These are phyloP conservation scores for Nephrotoma appendiculata DNA, from an alignment of 2,888 invertebrate species.

Conservation along the genomic window DNA sequence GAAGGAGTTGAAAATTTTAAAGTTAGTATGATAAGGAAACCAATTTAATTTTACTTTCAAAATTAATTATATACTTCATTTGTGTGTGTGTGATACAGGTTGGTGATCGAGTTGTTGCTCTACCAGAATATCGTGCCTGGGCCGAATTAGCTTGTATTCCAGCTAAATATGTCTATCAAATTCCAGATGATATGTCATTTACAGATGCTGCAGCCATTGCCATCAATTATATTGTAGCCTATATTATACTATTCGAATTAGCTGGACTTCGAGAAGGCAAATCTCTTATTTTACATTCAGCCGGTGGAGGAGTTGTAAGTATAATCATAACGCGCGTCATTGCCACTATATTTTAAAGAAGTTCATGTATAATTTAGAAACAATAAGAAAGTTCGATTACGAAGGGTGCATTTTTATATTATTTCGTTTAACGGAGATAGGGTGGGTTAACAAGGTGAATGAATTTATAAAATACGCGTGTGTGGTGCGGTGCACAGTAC, in stretches of 20 bases:
- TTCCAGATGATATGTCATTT: slow-evolving; percentile 60
- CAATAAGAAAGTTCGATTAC: background rate
- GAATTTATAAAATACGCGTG: background rate
- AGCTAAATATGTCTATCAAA: slow-evolving; percentile 62
- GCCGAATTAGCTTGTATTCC: slow-evolving; percentile 70
- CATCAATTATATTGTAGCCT: slow-evolving; percentile 75
- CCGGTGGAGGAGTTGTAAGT: slow-evolving; percentile 81
- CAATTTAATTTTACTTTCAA: background rate
- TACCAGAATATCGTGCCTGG: slow-evolving; percentile 77
- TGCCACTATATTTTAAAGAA: background rate
- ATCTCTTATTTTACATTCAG: slow-evolving; percentile 68
- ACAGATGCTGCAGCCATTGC: slow-evolving; percentile 72
- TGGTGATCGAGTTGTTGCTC: slow-evolving; percentile 67
- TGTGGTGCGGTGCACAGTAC: background rate
- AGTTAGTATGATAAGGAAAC: slow-evolving; percentile 35
- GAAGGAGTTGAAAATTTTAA: slow-evolving; percentile 65
- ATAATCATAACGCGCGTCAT: background rate
- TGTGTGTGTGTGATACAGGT: slow-evolving; percentile 35
- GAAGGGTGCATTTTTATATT: background rate
- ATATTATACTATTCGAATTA: slow-evolving; percentile 72
- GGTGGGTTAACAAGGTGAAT: background rate
- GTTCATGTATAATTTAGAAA: background rate
- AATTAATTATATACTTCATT: background rate
- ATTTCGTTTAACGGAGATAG: background rate
- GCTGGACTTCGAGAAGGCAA: slow-evolving; percentile 64